These are phyloP conservation scores for Progne subis DNA, from an alignment of 2,113 vertebrate species.

Conservation along the genomic window DNA sequence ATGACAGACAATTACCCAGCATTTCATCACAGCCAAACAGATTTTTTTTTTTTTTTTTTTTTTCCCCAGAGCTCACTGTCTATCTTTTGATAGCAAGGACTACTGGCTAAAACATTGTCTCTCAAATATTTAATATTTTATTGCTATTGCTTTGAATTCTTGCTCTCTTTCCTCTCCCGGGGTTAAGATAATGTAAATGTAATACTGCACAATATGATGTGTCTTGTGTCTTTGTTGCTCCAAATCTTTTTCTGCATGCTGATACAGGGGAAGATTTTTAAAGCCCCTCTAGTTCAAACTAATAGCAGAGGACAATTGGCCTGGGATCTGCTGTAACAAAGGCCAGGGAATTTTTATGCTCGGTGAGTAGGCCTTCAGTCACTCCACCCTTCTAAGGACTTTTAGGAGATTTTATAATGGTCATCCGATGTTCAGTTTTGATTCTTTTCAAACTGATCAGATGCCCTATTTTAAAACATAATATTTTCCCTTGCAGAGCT, in stretches of 20 bases:
- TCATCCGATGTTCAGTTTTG: not conserved
- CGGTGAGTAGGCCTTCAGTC: not conserved
- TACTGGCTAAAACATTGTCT: not conserved
- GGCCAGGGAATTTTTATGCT: not conserved
- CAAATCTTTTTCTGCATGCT: not conserved
- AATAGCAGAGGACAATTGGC: not conserved
- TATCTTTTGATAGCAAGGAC: not conserved
- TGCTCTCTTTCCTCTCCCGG: not conserved
- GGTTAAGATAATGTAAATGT: not conserved
- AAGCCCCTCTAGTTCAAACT: not conserved
- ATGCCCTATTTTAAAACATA: not conserved
- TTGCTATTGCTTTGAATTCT: not conserved
- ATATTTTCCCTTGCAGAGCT: not conserved
- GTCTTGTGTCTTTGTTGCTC: not conserved
- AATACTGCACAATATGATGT: not conserved
- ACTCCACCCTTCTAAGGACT: not conserved
- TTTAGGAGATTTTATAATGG: not conserved
- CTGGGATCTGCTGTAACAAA: accelerated
- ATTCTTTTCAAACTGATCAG: not conserved
- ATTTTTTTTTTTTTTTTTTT: not conserved
- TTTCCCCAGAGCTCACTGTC: not conserved
- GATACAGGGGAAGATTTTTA: not conserved
- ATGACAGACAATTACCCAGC: slow-evolving; percentile 21
- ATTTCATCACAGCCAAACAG: not conserved
- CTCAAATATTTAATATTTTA: slow-evolving; percentile 11